Conservation (phyloP, 2,797 vertebrate species). For the Alectoris magna region DNA sequence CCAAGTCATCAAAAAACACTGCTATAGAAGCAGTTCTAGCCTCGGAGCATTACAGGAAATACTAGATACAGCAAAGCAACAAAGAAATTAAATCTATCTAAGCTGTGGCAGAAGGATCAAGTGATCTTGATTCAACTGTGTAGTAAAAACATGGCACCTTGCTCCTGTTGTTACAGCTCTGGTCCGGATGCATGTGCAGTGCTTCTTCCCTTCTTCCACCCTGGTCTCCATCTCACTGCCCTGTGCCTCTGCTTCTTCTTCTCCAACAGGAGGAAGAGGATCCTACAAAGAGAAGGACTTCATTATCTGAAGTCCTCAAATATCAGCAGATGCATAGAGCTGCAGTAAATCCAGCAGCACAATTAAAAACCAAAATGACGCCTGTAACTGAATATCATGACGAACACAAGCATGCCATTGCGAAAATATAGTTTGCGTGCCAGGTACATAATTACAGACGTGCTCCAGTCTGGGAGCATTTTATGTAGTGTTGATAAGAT, state of each 20-base stretch:
- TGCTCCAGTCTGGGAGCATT: slow-evolving; percentile 13
- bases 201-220: background rate
- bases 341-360: background rate
- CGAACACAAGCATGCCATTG: background rate
- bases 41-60: background rate
- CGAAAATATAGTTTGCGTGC: background rate
- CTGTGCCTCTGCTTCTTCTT: background rate
- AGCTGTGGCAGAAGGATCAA: background rate
- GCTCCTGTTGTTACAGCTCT: background rate
- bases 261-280: background rate
- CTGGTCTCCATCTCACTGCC: background rate
- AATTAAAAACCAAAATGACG: background rate
- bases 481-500: slow-evolving; percentile 52
- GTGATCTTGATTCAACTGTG: background rate
- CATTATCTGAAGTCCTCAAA: background rate
- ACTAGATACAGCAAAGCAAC: background rate
- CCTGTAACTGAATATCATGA: background rate
- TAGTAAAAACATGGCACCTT: background rate
- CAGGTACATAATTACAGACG: slow-evolving; percentile 5
- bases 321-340: background rate
- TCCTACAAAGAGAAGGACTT: background rate
- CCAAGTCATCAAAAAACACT: background rate
- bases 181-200: background rate
- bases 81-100: background rate
- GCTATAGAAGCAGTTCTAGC: background rate